Conservation (phyloP, 2,888 invertebrate genomes). For the Pandemis cinnamomeana region DNA sequence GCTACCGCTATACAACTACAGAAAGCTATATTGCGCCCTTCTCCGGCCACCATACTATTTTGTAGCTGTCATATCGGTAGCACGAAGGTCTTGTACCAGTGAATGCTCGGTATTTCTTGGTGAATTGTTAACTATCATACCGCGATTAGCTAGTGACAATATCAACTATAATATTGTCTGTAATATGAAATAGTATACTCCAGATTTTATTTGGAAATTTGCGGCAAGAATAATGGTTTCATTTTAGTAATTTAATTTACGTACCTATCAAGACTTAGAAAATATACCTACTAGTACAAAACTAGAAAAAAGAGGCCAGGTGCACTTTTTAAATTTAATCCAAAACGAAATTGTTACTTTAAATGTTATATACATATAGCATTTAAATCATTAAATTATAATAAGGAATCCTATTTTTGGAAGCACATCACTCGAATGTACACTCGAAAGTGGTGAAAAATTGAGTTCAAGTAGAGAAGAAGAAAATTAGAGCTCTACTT, state of each 20-base stretch:
- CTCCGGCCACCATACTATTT: conserved; percentile 75
- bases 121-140: neutral
- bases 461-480: no score
- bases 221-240: neutral
- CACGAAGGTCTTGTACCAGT: conserved; percentile 65
- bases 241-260: no score
- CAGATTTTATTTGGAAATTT: neutral
- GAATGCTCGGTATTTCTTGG: conserved; percentile 37
- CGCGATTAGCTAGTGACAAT: neutral
- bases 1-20: conserved; percentile 72
- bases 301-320: no score
- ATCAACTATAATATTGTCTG: neutral
- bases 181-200: neutral
- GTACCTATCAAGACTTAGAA: no score
- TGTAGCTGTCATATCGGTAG: conserved; percentile 68
- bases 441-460: no score
- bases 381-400: no score
- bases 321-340: no score
- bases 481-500: no score
- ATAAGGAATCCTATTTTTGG: no score
- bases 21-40: conserved; percentile 77
- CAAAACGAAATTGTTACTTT: neutral
- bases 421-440: no score
- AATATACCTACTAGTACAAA: no score
- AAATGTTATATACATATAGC: no score